Base-by-base conservation (phyloP, 1,140 invertebrate species). In the Eumaeus atala region DNA sequence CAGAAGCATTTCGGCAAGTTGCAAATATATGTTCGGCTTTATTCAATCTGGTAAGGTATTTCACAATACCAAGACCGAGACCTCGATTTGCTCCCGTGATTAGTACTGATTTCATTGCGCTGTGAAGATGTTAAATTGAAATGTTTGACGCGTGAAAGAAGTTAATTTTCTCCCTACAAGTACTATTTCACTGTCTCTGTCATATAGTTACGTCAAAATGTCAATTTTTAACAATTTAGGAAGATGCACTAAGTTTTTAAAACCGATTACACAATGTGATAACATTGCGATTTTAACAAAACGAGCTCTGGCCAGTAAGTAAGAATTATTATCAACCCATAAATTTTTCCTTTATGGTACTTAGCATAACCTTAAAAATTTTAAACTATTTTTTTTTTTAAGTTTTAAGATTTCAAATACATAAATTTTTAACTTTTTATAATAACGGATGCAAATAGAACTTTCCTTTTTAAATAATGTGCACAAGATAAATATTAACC, bases 61-160 rank as follows among this genome's bases (percentile, higher is more conserved):
- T 94, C 0, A 96, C 91, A 52, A 97, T 87, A 47, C 95, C 95
- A 34, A 97, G 84, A 12, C 96, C 96, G 44, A 97, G 81, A 1
- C 96, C 96, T 37, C 96, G 90, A 76, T 96, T 97, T 50, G 93
- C 93, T 16, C 96, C 96, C 8, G 96, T 97, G 56, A 97, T 92
- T 58, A 97, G 84, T 62, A 96, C 91, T 35, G 93, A 93, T 61
- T 91, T 93, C 93, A 95, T 94, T 62, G 62, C 87, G 54, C 57
- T 33, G 57, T 49, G 34, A 53, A 56, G 40, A 42, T 38, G 34
- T 49, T 38, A 51, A 48, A 21, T 38, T 12, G 42, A 48, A 64
- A 61, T 49, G 57, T 56, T 64, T 73, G 68, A 77, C 70, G 62
- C 69, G 62, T 63, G 9, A 58, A 66, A 58, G 54, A 61, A 67